These are phyloP conservation scores for Momotus momota DNA, from an alignment of 2,797 vertebrate genomes.

Conservation along the genomic window DNA sequence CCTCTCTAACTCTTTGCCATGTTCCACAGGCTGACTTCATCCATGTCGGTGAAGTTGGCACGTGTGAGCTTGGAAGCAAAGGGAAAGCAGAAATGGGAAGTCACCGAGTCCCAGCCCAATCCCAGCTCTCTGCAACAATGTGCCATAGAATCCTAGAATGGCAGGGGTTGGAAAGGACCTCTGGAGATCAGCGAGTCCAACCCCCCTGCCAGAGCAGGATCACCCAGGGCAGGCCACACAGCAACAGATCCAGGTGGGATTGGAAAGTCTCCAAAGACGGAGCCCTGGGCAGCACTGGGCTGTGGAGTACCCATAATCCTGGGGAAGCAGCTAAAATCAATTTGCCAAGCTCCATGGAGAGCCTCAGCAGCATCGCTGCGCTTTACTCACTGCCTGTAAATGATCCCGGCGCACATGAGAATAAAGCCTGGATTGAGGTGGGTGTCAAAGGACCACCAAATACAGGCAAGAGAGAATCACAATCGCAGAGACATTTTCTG, in stretches of 20 bases:
- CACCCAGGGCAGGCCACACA: too few relatives aligned
- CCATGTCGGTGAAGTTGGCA: accelerated
- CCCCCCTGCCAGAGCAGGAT: too few relatives aligned
- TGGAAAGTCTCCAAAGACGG: too few relatives aligned
- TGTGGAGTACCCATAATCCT: not conserved
- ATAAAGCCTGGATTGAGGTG: not conserved
- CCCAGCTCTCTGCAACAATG: not conserved
- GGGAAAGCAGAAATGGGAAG: not conserved
- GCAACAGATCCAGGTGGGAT: too few relatives aligned
- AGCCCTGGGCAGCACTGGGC: not conserved
- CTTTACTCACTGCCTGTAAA: not conserved
- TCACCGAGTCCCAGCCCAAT: not conserved
- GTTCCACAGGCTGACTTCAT: not conserved
- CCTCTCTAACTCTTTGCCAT: not conserved
- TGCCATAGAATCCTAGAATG: not conserved
- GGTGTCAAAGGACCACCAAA: not conserved
- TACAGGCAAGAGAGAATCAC: not conserved
- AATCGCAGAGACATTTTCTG: not conserved
- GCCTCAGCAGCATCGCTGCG: not conserved
- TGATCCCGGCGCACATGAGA: not conserved
- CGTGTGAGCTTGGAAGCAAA: not conserved
- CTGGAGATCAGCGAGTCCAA: too few relatives aligned
- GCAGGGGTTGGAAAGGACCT: too few relatives aligned
- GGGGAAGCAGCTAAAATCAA: not conserved
- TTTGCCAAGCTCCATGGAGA: not conserved